A percentile compares a stretch with the other conserved stretches of the same genome.
Conservation (phyloP, 1,140 invertebrate species). For the Drosophila punjabiensis region DNA sequence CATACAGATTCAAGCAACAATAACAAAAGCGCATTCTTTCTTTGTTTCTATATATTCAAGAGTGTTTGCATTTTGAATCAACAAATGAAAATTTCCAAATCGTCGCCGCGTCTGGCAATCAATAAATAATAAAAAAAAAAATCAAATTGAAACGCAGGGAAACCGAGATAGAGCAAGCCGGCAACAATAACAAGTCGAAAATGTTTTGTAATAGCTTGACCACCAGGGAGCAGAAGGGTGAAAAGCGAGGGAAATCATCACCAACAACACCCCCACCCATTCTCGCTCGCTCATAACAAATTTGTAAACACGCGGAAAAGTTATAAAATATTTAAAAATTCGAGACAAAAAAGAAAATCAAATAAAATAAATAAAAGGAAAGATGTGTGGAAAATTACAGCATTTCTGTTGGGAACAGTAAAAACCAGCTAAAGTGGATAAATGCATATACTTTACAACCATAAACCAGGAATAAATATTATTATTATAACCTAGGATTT, state of each 20-base stretch:
- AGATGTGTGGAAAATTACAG: constrained; percentile 68
- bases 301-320: constrained; percentile 52
- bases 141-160: not conserved
- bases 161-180: constrained; percentile 8
- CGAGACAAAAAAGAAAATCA: constrained; percentile 14
- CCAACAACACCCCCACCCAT: constrained; percentile 17
- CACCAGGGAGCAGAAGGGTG: constrained; percentile 4
- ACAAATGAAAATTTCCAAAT: constrained; percentile 63
- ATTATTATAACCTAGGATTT: not conserved
- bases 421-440: not conserved
- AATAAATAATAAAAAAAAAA: constrained; percentile 42
- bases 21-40: constrained; percentile 53
- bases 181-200: constrained; percentile 32
- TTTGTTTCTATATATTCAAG: constrained; percentile 28
- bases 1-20: constrained; percentile 36
- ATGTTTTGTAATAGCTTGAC: constrained; percentile 57
- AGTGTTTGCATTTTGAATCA: constrained; percentile 40
- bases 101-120: constrained; percentile 63
- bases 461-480: not conserved
- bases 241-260: not conserved
- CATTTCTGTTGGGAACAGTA: constrained; percentile 16
- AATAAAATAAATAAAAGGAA: constrained; percentile 16
- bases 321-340: constrained; percentile 56
- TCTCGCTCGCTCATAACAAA: constrained; percentile 18
- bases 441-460: not conserved